Base-by-base conservation (phyloP, 2,888 invertebrate species). In the Boloria euphrosyne region DNA sequence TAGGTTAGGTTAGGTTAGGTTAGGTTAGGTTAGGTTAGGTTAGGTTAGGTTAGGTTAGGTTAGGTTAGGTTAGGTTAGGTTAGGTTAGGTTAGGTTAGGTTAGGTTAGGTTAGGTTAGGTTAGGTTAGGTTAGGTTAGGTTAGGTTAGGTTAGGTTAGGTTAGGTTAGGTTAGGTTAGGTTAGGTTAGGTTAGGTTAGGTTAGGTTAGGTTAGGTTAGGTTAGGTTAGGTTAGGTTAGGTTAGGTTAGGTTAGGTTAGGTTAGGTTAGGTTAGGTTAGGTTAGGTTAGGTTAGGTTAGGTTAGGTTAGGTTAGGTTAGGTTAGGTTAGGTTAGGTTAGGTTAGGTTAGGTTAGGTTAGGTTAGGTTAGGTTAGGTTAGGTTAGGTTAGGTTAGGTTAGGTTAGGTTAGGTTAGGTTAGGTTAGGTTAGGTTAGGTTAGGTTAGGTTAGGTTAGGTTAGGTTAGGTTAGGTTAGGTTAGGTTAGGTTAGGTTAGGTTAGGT, bases 271-370 rank as follows among this genome's bases (percentile, higher is more conserved):
- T 74, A 71, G 72, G 73, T 73, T 76, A 72, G 73, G 75, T 73
- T 76, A 72, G 74, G 73, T 73, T 75, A 73, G 73, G 73, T 73
- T 73, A 71, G 73, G 74, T 73, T 75, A 74, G 73, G 74, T 72
- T 74, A 73, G 71, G 73, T 72, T 74, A n/a, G 70, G 71, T 72
- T 72, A 68, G 70, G 70, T 71, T 71, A 68, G 73, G 70, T 70
- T 70, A 69, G 69, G 68, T 68, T 50, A 50, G 50, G 49, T 55
- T 50, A 38, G 57, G 49, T 57, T 43, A 43, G 63, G 55, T 63
- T 57, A 57, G 55, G 57, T 63, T 55, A 57, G 57, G 63, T 62
- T 66, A 62, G 62, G 66, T 62, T 66, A 62, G 62, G 71, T 70
- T 73, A 71, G 72, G 72, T 73, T 73, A 71, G 72, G 73, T 71